phyloP scores from a whole-genome alignment of 2,888 invertebrate genomes.

The Zootermopsis nevadensis region DNA sequence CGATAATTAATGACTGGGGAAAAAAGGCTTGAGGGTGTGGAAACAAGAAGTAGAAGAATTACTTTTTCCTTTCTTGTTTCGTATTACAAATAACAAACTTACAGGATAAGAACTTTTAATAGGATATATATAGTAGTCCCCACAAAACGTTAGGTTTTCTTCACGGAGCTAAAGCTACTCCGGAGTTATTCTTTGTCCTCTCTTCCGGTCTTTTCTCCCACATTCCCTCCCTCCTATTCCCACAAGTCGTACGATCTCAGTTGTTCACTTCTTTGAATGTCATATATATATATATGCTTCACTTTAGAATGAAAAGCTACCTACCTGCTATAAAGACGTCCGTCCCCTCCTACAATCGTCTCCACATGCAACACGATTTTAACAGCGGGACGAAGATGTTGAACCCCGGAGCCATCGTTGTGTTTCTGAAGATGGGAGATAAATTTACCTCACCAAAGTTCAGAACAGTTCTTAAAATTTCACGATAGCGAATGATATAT shows the following conservation, averaged over 20 bases:
- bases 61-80: slow-evolving; percentile 11
- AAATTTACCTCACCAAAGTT: slow-evolving; percentile 21
- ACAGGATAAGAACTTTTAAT: slow-evolving; percentile 40
- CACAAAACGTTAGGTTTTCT: slow-evolving; percentile 16
- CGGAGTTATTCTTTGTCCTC: slow-evolving; percentile 19
- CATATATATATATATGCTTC: slow-evolving; percentile 8
- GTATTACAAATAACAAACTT: slow-evolving; percentile 36
- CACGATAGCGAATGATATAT: background rate
- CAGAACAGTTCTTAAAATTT: background rate
- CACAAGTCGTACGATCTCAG: background rate
- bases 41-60: slow-evolving; percentile 11
- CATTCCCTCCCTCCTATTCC: background rate
- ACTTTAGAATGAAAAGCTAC: background rate
- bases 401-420: slow-evolving; percentile 22
- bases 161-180: background rate
- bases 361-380: background rate
- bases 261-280: background rate
- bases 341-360: background rate
- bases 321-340: background rate
- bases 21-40: slow-evolving; percentile 22
- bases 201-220: slow-evolving; percentile 11
- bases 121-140: slow-evolving; percentile 33
- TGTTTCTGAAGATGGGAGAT: slow-evolving; percentile 14
- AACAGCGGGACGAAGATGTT: background rate
- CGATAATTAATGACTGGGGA: slow-evolving; percentile 36